A percentile compares a stretch with the other conserved stretches of the same genome.
phyloP scores from a whole-genome alignment of 1,140 invertebrate species.

The Branchinecta lindahli region DNA sequence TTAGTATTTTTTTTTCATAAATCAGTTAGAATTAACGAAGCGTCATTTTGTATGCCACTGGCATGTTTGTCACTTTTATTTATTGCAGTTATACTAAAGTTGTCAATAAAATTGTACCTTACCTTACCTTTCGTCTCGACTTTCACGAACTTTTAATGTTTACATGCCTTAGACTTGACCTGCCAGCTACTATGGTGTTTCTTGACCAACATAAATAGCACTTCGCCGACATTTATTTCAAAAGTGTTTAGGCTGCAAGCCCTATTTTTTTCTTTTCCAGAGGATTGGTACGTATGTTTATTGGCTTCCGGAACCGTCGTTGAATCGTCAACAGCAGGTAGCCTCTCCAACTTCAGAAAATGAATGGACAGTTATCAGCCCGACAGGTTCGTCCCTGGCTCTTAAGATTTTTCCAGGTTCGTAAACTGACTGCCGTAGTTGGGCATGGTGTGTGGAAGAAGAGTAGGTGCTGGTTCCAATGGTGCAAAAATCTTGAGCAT shows the following conservation, averaged over 20 bases:
- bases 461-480: background rate
- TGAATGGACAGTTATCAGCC: background rate
- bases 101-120: too few relatives aligned
- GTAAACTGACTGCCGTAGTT: too few relatives aligned
- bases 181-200: background rate
- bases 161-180: background rate
- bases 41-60: too few relatives aligned
- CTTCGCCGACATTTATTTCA: background rate
- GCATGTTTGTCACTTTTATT: too few relatives aligned
- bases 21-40: too few relatives aligned
- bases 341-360: background rate
- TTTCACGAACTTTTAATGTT: background rate
- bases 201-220: background rate
- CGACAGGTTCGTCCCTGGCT: constrained; percentile 3
- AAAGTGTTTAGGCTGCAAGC: background rate
- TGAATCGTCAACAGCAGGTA: background rate
- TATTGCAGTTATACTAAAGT: too few relatives aligned
- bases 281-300: background rate
- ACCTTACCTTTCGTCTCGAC: background rate
- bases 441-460: background rate
- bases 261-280: background rate
- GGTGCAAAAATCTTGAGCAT: background rate
- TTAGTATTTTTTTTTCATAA: too few relatives aligned
- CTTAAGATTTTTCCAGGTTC: background rate
- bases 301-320: background rate